Base-by-base conservation (phyloP, 2,888 invertebrate species). In the Ophion costatus region DNA sequence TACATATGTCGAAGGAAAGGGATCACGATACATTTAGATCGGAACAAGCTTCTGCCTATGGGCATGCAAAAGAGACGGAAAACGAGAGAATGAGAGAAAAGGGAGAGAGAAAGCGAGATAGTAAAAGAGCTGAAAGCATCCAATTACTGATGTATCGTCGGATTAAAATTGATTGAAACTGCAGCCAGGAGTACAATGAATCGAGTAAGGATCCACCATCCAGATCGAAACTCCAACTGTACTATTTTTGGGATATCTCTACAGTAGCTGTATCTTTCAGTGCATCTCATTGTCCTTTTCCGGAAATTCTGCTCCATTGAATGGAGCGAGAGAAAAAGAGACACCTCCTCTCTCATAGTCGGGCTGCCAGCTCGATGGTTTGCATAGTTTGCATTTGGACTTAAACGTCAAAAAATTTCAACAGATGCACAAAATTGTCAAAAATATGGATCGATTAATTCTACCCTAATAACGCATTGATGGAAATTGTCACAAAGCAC, bases 121-220 rank as follows among this genome's bases (percentile, higher is more conserved):
- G 20, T 9, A 56, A 14, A 63, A 22, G 66, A 59, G 71, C 51
- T 82, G 80, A 85, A 82, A 85, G 80, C 85, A 77, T 82, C 85
- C 85, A 82, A 82, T 85, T 80, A 82, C 75, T 73, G 82, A 82
- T 80, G 82, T 80, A 85, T 85, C 85, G 75, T 82, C 85, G 85
- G 85, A 85, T 85, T 82, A 82, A 76, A 80, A 73, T 85, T 85
- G 82, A 85, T 85, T 85, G 82, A 85, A 82, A 85, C 82, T 73
- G 73, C 73, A 85, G 73, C 67, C 80, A 45, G 24, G 76, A 61
- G 45, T 80, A 85, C 82, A 82, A 82, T 82, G 79, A 85, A 85
- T 80, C 78, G 67, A 69, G 76, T 76, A 67, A n/a, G 69, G 76
- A 67, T 77, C 70, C 70, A 78, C 78, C 57, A 78, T 80, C 82